phyloP scores from a whole-genome alignment of 2,888 invertebrate species.

The Orthosia incerta region DNA sequence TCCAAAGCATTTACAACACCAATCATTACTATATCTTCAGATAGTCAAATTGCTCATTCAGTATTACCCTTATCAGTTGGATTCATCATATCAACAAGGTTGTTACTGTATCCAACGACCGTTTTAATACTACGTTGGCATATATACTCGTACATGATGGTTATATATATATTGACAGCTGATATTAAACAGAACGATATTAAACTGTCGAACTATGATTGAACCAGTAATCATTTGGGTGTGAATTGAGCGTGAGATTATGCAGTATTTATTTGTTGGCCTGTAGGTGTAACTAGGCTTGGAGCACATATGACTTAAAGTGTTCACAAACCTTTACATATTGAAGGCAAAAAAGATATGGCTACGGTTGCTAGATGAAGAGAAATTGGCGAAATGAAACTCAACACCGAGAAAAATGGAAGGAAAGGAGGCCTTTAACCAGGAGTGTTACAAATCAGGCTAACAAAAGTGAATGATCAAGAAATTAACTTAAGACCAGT shows the following conservation, averaged over 20 bases:
- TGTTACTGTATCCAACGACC: conserved; percentile 8
- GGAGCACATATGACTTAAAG: background rate
- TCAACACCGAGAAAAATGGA: no score
- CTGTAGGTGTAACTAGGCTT: conserved; percentile 4
- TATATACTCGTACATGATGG: background rate
- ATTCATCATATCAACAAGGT: conserved; percentile 48
- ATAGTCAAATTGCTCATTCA: conserved; percentile 33
- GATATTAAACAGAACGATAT: conserved; percentile 54
- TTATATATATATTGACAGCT: conserved; percentile 31
- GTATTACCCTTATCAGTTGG: conserved; percentile 25
- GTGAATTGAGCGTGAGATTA: conserved; percentile 34
- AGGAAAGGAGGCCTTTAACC: no score
- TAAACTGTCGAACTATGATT: conserved; percentile 61
- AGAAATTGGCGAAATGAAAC: no score
- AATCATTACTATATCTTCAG: conserved; percentile 21
- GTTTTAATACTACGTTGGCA: conserved; percentile 29
- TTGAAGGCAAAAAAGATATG: background rate
- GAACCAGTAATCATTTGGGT: conserved; percentile 34
- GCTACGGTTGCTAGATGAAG: background rate
- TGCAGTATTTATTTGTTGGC: conserved; percentile 32
- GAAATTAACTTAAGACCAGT: background rate
- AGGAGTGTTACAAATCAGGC: no score
- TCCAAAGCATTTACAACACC: background rate
- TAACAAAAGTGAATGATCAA: background rate
- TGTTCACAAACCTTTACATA: background rate